Evolutionary conservation across 2,888 invertebrate genomes (phyloP), one percentile per base, ranked within the genome.

Genomic region (Laothoe populi): DNA sequence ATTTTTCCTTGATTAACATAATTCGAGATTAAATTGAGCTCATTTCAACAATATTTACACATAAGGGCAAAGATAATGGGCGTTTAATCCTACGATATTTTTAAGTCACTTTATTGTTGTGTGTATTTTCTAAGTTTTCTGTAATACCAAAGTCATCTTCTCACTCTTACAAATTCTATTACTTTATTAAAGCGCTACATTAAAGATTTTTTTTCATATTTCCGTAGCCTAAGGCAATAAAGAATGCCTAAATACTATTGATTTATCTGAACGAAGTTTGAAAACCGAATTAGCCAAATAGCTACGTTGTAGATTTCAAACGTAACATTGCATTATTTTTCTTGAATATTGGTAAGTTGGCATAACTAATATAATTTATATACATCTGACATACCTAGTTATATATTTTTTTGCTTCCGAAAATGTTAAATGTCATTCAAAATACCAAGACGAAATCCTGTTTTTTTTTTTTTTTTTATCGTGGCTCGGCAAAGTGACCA

Each of bases 1-100:
- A 58, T 66, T 68, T 31, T 21, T 49, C 35, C 31, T 35, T n/a
- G 26, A 48, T 53, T 59, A 46, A 46, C 66, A 66, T 69, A 66
- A 35, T 48, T 62, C 53, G 21, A 35, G 8, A 19, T 53, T 53
- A 53, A 35, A 35, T 35, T 53, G 31, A 19, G 19, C 53, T 53
- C 35, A 46, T 45, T 53, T 67, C 45, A 57, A 63, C 64, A 64
- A 62, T 75, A 73, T 71, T 74, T 76, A 76, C 77, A 72, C 58
- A 5, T 19, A 67, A 16, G 23, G 38, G 21, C 11, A 57, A 40
- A 19, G 26, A 49, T 10, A 49, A 26, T 49, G 26, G n/a, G 16
- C 0, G 19, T 16, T 7, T 5, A 21, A n/a, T n/a, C 11, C 2
- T 53, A 16, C 1, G 10, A 31, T 16, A 26, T 2, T 19, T 35